These are phyloP conservation scores for Corythaeola cristata DNA, from an alignment of 2,113 vertebrate genomes.

Conservation along the genomic window DNA sequence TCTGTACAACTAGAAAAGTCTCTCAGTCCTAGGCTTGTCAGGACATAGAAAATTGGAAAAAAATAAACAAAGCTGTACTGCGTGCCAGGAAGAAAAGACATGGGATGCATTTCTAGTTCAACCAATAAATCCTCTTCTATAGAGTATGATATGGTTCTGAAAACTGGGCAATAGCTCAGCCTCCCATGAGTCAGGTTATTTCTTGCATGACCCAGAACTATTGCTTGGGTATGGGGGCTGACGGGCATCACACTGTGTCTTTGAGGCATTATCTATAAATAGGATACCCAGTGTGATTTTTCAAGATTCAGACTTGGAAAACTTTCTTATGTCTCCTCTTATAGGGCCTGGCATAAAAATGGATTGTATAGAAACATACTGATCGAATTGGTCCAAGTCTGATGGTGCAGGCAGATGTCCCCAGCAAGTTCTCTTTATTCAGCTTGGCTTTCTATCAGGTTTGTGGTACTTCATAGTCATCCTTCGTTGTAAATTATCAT, in stretches of 20 bases:
- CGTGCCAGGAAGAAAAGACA: background rate
- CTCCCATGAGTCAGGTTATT: background rate
- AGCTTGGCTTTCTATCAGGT: background rate
- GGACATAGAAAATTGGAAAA: background rate
- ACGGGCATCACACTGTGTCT: background rate
- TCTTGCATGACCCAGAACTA: background rate
- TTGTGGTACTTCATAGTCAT: background rate
- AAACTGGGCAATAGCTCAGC: background rate
- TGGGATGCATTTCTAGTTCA: background rate
- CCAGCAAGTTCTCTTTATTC: background rate
- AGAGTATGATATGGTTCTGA: background rate
- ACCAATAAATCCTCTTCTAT: background rate
- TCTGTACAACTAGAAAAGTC: background rate
- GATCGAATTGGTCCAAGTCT: background rate
- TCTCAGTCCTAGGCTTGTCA: background rate
- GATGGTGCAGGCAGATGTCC: background rate
- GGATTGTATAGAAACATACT: background rate
- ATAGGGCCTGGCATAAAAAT: background rate
- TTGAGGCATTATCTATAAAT: background rate
- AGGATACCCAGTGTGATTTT: background rate
- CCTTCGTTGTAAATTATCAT: background rate
- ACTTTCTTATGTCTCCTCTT: background rate
- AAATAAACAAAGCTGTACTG: background rate
- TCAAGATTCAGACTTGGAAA: background rate
- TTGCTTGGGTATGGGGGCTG: background rate